Evolutionary conservation across 2,888 invertebrate species (phyloP).

Genomic region (Pristionchus exspectatus): DNA sequence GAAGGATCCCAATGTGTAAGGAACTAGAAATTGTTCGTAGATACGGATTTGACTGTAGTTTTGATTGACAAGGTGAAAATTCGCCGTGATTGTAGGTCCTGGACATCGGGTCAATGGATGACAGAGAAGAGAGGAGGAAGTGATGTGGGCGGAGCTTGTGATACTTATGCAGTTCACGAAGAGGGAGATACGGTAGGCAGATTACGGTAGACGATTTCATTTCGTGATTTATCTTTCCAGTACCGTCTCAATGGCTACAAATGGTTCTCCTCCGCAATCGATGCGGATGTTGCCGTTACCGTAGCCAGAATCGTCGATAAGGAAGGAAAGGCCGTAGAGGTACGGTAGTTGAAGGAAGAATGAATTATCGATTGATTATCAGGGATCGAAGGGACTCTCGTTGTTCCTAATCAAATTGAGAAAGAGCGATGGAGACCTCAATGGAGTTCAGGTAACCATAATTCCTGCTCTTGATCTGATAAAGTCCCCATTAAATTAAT

Average conservation of each 20-base stretch:
- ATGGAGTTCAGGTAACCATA: conserved; percentile 79
- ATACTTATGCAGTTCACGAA: conserved; percentile 70
- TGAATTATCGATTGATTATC: conserved; percentile 49
- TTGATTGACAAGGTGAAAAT: neutral
- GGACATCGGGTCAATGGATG: conserved; percentile 85
- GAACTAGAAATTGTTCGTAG: neutral
- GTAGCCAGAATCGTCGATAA: conserved; percentile 81
- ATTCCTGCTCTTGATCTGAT: neutral
- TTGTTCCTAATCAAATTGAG: conserved; percentile 82
- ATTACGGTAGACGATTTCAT: neutral
- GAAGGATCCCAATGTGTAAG: conserved; percentile 78
- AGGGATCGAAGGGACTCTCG: conserved; percentile 81
- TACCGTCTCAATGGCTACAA: conserved; percentile 82
- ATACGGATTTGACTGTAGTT: neutral
- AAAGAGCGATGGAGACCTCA: conserved; percentile 79
- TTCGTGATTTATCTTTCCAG: conserved; percentile 55
- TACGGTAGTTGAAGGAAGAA: conserved; percentile 40
- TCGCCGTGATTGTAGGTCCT: conserved; percentile 78
- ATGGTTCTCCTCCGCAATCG: conserved; percentile 84
- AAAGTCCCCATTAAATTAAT: too few species aligned
- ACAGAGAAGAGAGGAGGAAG: conserved; percentile 83
- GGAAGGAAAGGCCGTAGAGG: conserved; percentile 76
- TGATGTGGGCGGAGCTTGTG: conserved; percentile 81
- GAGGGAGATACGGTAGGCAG: conserved; percentile 63
- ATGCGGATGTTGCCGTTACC: conserved; percentile 83